Evolutionary conservation across 2,797 vertebrate species (phyloP).

Genomic region (Xyrichtys novacula): DNA sequence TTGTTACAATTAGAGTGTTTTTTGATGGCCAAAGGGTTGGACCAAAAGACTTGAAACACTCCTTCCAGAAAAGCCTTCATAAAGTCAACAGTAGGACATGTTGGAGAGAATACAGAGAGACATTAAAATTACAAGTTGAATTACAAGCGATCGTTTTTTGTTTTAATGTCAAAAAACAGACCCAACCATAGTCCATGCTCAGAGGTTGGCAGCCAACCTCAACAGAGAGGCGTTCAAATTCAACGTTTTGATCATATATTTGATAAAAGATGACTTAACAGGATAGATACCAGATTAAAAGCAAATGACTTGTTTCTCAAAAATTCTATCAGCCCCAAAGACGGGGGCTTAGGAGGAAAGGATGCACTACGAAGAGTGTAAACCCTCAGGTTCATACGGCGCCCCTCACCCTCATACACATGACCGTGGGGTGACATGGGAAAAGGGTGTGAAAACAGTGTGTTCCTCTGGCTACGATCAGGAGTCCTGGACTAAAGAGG

Average conservation of each 20-base stretch:
- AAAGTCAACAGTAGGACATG: not conserved
- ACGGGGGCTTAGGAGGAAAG: not conserved
- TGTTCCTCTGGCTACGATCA: conserved; percentile 50
- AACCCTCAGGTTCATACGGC: not conserved
- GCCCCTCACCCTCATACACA: not conserved
- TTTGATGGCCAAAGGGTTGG: no score
- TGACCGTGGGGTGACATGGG: conserved; percentile 23
- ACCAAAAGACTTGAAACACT: not conserved
- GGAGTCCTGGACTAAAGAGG: conserved; percentile 37
- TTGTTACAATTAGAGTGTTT: not conserved
- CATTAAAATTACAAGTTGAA: not conserved
- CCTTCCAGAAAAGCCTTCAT: not conserved
- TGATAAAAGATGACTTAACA: no score
- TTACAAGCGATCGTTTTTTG: no score
- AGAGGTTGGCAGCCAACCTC: not conserved
- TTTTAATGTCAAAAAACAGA: not conserved
- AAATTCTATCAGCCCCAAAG: no score
- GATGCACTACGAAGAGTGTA: not conserved
- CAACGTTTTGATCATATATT: not conserved
- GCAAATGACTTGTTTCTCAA: not conserved
- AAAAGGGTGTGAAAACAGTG: conserved; percentile 52
- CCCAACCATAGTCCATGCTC: not conserved
- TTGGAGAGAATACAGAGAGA: conserved; percentile 1
- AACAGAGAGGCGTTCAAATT: not conserved
- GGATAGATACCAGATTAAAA: no score